Conservation (phyloP, 2,113 vertebrate species). For the Trematomus loennbergii region DNA sequence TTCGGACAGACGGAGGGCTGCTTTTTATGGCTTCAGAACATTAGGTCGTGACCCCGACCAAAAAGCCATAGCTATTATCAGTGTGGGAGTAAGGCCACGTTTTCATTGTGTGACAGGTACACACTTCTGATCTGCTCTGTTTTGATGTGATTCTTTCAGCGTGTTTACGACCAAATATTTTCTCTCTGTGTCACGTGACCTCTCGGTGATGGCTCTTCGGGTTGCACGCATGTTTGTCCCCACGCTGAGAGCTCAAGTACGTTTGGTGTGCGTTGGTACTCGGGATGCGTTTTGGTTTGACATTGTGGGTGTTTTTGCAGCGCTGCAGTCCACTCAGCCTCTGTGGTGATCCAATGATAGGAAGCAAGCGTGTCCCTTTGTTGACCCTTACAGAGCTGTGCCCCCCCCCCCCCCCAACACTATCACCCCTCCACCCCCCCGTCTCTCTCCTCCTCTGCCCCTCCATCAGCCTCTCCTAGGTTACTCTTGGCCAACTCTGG, state of each 20-base stretch:
- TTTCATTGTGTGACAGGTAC: slow-evolving; percentile 68
- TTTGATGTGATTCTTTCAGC: slow-evolving; percentile 40
- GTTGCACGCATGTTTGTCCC: slow-evolving; percentile 41
- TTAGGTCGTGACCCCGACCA: slow-evolving; percentile 66
- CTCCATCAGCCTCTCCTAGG: slow-evolving; percentile 70
- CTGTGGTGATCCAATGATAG: slow-evolving; percentile 67
- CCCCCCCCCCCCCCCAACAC: slow-evolving; percentile 39
- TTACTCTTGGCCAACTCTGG: slow-evolving; percentile 73
- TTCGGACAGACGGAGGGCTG: slow-evolving; percentile 54
- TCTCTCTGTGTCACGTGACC: slow-evolving; percentile 22
- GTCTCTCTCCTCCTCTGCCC: slow-evolving; percentile 50
- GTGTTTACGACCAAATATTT: slow-evolving; percentile 38
- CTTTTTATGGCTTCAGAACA: slow-evolving; percentile 78
- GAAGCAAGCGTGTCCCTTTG: slow-evolving; percentile 79
- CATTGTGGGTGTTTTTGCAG: slow-evolving; percentile 33
- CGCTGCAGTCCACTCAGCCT: slow-evolving; percentile 46
- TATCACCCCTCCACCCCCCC: slow-evolving; percentile 20
- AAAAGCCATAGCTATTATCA: slow-evolving; percentile 63
- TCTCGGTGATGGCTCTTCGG: slow-evolving; percentile 27
- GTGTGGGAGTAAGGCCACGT: slow-evolving; percentile 49
- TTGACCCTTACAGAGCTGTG: slow-evolving; percentile 78
- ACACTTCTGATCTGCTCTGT: slow-evolving; percentile 50
- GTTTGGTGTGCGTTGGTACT: slow-evolving; percentile 4
- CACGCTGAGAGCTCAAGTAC: slow-evolving; percentile 19
- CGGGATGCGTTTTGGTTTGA: slow-evolving; percentile 5